phyloP scores from a whole-genome alignment of 2,113 vertebrate genomes.

The Setophaga kirtlandii region DNA sequence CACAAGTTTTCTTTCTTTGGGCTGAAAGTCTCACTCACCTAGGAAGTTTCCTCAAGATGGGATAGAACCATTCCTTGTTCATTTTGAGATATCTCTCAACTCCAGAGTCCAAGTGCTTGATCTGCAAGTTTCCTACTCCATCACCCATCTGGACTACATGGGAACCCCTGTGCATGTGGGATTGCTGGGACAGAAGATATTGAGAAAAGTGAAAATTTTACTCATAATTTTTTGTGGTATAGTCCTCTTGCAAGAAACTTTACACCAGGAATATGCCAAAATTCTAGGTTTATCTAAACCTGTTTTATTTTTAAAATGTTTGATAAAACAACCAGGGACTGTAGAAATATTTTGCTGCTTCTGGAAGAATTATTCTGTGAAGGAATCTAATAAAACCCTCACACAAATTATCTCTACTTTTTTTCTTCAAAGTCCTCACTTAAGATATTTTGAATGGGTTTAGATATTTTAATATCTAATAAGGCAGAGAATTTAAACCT shows the following conservation, averaged over 20 bases:
- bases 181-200: not conserved
- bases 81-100: not conserved
- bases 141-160: not conserved
- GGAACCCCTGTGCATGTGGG: not conserved
- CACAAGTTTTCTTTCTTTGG: not conserved
- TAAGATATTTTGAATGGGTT: not conserved
- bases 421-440: not conserved
- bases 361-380: not conserved
- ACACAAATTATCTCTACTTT: not conserved
- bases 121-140: not conserved
- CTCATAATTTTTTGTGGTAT: not conserved
- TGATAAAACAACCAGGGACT: not conserved
- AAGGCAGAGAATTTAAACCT: not conserved
- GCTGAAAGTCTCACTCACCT: not conserved
- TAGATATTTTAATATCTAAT: not conserved
- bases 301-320: not conserved
- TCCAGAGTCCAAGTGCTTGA: not conserved
- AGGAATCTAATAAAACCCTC: not conserved
- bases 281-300: not conserved
- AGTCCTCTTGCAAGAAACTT: not conserved
- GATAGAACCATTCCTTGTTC: not conserved
- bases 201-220: not conserved
- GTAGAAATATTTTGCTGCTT: not conserved
- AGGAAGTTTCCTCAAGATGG: not conserved
- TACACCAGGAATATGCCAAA: not conserved